Evolutionary conservation across 2,113 vertebrate genomes (phyloP).

Genomic region (Boleophthalmus pectinirostris): DNA sequence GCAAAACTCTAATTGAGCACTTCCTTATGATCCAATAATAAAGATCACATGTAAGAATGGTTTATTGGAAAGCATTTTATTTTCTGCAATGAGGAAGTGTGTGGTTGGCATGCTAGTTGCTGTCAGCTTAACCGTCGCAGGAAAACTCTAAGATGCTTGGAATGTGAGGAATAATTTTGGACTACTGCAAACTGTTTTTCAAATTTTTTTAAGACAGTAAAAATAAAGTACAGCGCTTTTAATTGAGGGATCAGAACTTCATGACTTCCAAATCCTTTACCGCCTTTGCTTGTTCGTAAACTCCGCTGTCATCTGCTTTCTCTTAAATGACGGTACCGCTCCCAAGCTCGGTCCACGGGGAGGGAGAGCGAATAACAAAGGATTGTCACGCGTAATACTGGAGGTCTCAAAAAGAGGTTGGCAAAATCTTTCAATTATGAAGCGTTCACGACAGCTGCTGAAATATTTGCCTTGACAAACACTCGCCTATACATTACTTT

Average conservation of each 20-base stretch:
- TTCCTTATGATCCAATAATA: no score
- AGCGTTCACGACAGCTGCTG: background rate
- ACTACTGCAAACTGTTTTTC: no score
- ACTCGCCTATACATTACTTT: conserved; percentile 1
- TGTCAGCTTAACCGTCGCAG: no score
- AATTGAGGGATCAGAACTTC: background rate
- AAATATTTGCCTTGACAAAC: background rate
- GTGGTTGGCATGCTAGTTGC: no score
- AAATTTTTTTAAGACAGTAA: no score
- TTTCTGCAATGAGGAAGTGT: no score
- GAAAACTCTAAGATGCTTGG: no score
- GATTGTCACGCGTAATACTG: background rate
- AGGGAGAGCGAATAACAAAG: background rate
- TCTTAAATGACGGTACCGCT: background rate
- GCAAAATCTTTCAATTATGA: conserved; percentile 7
- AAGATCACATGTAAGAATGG: no score
- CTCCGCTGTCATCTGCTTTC: background rate
- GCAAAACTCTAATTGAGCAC: no score
- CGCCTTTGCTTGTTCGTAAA: background rate
- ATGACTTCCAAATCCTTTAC: background rate
- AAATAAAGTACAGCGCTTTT: background rate
- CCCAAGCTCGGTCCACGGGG: no score
- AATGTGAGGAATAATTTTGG: no score
- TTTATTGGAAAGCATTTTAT: no score
- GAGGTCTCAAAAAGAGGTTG: background rate